Conservation (phyloP, 2,797 vertebrate species). For the Sandelia bainsii region DNA sequence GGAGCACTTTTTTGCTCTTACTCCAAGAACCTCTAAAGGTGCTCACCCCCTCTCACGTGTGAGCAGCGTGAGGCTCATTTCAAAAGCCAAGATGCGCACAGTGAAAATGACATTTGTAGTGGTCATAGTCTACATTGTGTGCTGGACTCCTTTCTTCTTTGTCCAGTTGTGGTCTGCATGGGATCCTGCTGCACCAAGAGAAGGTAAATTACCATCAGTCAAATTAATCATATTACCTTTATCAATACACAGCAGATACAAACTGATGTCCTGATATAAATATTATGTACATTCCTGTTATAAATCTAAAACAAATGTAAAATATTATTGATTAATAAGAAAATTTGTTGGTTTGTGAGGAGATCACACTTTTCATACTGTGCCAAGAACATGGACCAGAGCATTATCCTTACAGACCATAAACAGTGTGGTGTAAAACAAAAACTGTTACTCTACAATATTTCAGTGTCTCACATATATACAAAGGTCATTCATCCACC, state of each 20-base stretch:
- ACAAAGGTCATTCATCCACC: conserved; percentile 12
- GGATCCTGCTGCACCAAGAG: conserved; percentile 92
- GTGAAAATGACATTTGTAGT: conserved; percentile 99
- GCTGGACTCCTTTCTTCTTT: conserved; percentile 98
- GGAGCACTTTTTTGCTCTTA: conserved; percentile 75
- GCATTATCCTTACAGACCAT: not conserved
- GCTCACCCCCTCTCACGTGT: conserved; percentile 87
- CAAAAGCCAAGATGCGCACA: conserved; percentile 96
- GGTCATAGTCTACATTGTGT: conserved; percentile 94
- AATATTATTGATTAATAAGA: not conserved
- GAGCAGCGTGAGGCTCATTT: conserved; percentile 95
- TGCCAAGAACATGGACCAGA: not conserved
- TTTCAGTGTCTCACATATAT: not conserved
- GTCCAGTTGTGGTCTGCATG: conserved; percentile 99
- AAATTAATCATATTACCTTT: too few species aligned
- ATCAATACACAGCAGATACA: not conserved
- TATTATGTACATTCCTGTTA: not conserved
- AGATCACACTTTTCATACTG: not conserved
- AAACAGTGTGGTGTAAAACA: not conserved
- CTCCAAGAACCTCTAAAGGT: conserved; percentile 69
- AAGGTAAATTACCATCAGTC: conserved; percentile 88
- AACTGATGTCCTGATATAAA: not conserved
- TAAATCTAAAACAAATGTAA: not conserved
- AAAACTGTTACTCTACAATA: not conserved
- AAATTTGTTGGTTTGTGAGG: not conserved